phyloP scores from a whole-genome alignment of 37 sponge, comb jelly and placozoan species.

The Cladorhizidae sp. region DNA sequence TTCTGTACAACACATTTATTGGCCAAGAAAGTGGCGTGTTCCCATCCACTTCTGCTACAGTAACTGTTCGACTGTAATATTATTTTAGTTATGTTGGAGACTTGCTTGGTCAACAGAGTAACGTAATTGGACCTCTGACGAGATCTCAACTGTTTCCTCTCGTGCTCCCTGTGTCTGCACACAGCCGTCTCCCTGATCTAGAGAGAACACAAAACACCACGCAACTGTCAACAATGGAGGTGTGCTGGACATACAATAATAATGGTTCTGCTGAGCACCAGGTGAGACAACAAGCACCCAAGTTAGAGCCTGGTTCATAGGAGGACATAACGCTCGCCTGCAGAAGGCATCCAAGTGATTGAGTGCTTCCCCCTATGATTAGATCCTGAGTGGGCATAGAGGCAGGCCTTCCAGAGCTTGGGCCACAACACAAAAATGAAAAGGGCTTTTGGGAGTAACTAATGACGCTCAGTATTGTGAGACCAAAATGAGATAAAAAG shows the following conservation, averaged over 20 bases:
- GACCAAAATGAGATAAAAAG: no score
- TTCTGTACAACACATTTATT: no score
- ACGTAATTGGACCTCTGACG: conserved; percentile 73
- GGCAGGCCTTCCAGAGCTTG: no score
- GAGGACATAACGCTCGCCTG: not conserved
- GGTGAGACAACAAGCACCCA: not conserved
- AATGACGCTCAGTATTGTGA: no score
- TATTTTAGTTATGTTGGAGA: not conserved
- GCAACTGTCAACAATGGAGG: not conserved
- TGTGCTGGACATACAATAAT: not conserved
- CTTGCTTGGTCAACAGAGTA: conserved; percentile 38
- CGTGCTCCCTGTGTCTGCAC: conserved; percentile 24
- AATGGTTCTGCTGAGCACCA: not conserved
- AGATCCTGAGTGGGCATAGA: no score
- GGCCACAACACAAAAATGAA: no score
- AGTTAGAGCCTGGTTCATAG: not conserved
- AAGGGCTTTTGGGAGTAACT: no score
- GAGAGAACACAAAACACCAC: not conserved
- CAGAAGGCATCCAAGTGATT: no score
- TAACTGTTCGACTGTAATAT: no score
- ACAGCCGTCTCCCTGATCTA: conserved; percentile 36
- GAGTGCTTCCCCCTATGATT: no score
- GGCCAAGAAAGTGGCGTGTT: no score
- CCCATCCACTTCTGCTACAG: no score
- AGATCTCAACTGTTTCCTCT: conserved; percentile 39